These are phyloP conservation scores for Machimus rusticus DNA, from an alignment of 2,888 invertebrate species.

Conservation along the genomic window DNA sequence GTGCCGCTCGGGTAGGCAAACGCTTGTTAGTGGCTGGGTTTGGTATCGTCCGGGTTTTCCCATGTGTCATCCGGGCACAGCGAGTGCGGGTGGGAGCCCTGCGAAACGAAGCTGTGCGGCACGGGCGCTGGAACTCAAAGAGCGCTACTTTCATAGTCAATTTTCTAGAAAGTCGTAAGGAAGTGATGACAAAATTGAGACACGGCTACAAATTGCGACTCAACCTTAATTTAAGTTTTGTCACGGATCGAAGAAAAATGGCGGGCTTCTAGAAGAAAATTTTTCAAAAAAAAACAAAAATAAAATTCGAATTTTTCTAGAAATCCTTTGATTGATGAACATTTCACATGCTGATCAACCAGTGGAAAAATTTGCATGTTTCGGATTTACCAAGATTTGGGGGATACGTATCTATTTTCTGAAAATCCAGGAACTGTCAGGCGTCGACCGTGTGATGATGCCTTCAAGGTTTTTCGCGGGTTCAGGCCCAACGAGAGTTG, in stretches of 20 bases:
- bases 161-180: constrained; percentile 36
- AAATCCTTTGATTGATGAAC: constrained; percentile 37
- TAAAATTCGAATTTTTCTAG: not conserved
- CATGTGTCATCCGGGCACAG: constrained; percentile 23
- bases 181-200: constrained; percentile 41
- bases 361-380: constrained; percentile 33
- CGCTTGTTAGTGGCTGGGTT: constrained; percentile 28
- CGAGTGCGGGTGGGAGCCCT: not conserved
- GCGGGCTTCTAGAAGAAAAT: not conserved
- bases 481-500: not conserved
- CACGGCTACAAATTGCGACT: constrained; percentile 40
- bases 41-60: constrained; percentile 34
- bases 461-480: not conserved
- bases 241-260: constrained; percentile 41
- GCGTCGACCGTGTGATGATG: not conserved
- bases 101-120: not conserved
- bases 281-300: not conserved
- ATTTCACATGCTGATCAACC: constrained; percentile 31
- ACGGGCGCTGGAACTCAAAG: not conserved
- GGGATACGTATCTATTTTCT: not conserved
- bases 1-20: not conserved
- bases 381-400: not conserved
- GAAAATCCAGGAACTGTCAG: not conserved
- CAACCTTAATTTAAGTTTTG: constrained; percentile 43
- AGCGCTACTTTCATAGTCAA: constrained; percentile 30